A percentile compares a stretch with the other conserved stretches of the same genome.
Evolutionary conservation across 2,113 vertebrate species (phyloP).

Genomic region (Pteropus alecto): DNA sequence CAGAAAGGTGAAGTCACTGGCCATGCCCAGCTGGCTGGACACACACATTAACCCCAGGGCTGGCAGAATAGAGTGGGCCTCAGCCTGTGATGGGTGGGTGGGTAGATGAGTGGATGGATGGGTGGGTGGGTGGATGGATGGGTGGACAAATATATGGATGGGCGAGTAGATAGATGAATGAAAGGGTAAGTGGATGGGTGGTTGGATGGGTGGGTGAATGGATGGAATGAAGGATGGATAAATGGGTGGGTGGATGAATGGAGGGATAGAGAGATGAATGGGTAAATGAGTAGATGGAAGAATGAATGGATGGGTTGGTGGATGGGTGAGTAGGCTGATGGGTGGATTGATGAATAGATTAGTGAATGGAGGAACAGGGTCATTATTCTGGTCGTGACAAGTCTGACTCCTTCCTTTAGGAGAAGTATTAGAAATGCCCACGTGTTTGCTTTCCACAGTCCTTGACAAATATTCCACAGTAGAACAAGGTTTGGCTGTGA

Average conservation of each 20-base stretch:
- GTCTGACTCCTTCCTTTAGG: background rate
- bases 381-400: background rate
- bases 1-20: background rate
- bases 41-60: background rate
- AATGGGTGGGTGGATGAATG: accelerated
- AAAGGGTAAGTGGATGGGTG: background rate
- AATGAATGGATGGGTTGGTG: too few species aligned
- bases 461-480: background rate
- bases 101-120: background rate
- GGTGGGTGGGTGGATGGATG: background rate
- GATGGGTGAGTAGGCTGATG: too few species aligned
- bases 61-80: background rate
- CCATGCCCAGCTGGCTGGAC: background rate
- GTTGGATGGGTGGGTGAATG: too few species aligned
- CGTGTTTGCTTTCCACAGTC: background rate
- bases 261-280: accelerated
- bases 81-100: background rate
- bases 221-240: background rate
- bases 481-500: background rate
- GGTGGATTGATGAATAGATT: background rate
- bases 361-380: background rate
- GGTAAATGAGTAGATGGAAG: background rate
- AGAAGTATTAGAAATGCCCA: background rate
- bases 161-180: too few species aligned
- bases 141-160: too few species aligned